A percentile compares a stretch with the other conserved stretches of the same genome.
Conservation (phyloP, 2,888 invertebrate genomes). For the Trissonchulus sp. region DNA sequence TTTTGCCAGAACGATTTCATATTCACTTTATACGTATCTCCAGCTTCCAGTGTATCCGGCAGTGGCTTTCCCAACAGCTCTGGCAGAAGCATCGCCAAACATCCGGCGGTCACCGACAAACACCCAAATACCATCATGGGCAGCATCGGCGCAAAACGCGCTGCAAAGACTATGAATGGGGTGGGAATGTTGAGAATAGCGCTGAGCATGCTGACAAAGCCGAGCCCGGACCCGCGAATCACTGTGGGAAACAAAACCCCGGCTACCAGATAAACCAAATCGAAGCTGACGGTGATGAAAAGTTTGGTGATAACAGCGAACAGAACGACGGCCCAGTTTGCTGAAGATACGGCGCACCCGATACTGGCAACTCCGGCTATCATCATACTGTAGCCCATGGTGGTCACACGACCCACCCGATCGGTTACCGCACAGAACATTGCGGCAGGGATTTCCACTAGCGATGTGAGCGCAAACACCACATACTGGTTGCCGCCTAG, state of each 20-base stretch:
- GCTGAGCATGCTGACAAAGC: not conserved
- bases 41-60: no score
- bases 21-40: no score
- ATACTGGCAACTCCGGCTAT: not conserved
- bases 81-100: not conserved
- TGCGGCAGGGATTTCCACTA: slow-evolving; percentile 14
- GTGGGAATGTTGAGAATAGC: slow-evolving; percentile 6
- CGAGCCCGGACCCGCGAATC: slow-evolving; percentile 20
- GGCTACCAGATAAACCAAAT: slow-evolving; percentile 8
- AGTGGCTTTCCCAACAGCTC: no score
- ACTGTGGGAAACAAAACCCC: slow-evolving; percentile 19
- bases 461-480: no score
- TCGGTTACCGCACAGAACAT: not conserved
- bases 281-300: not conserved
- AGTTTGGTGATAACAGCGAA: not conserved
- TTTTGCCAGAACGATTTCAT: no score
- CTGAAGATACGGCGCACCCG: no score
- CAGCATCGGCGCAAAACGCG: not conserved
- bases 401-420: not conserved
- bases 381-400: not conserved
- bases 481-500: slow-evolving; percentile 15
- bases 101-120: not conserved
- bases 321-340: slow-evolving; percentile 3
- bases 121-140: slow-evolving; percentile 20
- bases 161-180: not conserved